phyloP scores from a whole-genome alignment of 2,888 invertebrate genomes.

The Hydrotaea cyrtoneurina region DNA sequence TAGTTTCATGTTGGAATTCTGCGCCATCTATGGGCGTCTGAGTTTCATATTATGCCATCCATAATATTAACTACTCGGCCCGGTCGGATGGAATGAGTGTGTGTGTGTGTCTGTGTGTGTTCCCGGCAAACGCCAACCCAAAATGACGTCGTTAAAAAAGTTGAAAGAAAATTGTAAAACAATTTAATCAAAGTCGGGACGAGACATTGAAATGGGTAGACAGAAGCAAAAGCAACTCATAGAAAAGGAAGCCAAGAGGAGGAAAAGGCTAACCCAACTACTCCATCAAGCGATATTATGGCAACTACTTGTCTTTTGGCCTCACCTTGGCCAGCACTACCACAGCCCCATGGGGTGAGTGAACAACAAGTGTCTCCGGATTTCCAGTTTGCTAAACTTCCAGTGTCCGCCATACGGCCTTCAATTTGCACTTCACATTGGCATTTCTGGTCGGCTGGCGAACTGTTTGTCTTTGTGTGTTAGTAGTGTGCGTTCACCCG shows the following conservation, averaged over 20 bases:
- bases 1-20: neutral
- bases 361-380: conserved; percentile 36
- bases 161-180: neutral
- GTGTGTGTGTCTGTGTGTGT: neutral
- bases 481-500: conserved; percentile 53
- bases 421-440: conserved; percentile 53
- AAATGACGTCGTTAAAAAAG: too few species aligned
- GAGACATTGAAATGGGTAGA: neutral
- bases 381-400: conserved; percentile 56
- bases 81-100: too few species aligned
- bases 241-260: neutral
- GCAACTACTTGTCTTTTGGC: conserved; percentile 58
- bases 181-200: neutral
- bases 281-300: conserved; percentile 34
- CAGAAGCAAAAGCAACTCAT: too few species aligned
- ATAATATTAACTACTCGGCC: conserved; percentile 28
- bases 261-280: neutral
- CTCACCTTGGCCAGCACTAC: neutral
- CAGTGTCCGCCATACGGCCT: conserved; percentile 47
- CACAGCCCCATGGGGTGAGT: neutral
- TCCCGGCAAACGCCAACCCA: neutral
- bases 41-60: conserved; percentile 54
- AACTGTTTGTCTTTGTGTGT: conserved; percentile 48
- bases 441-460: conserved; percentile 21
- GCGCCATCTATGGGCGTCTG: conserved; percentile 49